These are phyloP conservation scores for Oncorhynchus kisutch DNA, from an alignment of 2,113 vertebrate genomes.

Conservation along the genomic window DNA sequence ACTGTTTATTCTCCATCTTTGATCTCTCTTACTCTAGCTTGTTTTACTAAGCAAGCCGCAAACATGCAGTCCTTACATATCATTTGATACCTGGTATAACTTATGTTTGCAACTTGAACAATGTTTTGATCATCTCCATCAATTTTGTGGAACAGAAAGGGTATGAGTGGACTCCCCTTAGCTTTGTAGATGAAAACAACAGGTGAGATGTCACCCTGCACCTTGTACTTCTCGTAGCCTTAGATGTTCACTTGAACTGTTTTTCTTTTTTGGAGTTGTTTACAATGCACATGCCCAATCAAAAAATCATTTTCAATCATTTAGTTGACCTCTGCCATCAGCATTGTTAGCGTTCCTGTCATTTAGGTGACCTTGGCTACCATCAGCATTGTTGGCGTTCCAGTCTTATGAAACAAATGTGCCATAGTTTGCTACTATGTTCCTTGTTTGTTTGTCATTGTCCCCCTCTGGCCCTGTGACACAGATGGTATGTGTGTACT, in stretches of 20 bases:
- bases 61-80: slow-evolving; percentile 18
- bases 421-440: not conserved
- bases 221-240: not conserved
- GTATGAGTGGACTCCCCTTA: slow-evolving; percentile 1
- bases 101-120: slow-evolving; percentile 19
- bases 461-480: slow-evolving; percentile 4
- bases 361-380: no score
- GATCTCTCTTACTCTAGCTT: not conserved
- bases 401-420: not conserved
- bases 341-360: no score
- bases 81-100: slow-evolving; percentile 34
- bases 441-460: slow-evolving; percentile 13
- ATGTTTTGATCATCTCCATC: slow-evolving; percentile 38
- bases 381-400: not conserved
- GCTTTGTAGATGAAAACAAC: not conserved
- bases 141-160: not conserved
- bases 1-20: slow-evolving; percentile 15
- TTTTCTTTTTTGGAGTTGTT: not conserved
- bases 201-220: slow-evolving; percentile 3
- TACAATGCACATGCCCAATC: not conserved
- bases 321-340: not conserved
- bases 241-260: not conserved
- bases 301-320: not conserved
- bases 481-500: not conserved
- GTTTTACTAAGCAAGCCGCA: slow-evolving; percentile 20